Conservation (phyloP, 2,113 vertebrate genomes). For the Tenrec ecaudatus region DNA sequence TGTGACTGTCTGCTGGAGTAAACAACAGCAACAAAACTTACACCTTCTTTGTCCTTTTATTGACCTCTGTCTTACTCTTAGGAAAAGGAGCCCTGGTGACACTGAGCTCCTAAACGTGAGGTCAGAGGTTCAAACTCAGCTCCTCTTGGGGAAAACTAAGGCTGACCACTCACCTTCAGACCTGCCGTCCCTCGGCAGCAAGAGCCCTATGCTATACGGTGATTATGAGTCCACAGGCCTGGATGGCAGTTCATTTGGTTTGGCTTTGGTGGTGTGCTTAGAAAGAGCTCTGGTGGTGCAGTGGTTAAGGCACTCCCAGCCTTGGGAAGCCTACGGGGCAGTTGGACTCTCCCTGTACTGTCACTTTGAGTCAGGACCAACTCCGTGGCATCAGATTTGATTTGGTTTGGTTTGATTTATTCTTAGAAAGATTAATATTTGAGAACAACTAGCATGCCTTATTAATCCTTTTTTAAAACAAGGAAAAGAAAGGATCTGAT, state of each 20-base stretch:
- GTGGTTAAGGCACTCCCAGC: background rate
- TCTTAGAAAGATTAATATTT: constrained; percentile 46
- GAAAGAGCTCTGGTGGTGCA: background rate
- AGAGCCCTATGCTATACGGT: no score
- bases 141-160: no score
- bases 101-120: no score
- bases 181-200: no score
- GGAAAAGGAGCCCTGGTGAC: background rate
- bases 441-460: constrained; percentile 28
- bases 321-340: background rate
- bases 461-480: constrained; percentile 45
- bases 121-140: no score
- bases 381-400: background rate
- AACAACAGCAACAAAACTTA: background rate
- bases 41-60: constrained; percentile 23
- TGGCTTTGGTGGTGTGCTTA: no score
- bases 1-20: background rate
- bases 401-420: background rate
- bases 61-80: constrained; percentile 17
- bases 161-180: no score
- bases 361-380: no score
- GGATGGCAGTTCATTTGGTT: no score
- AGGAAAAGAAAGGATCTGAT: background rate
- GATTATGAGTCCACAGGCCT: no score
- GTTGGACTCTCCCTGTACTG: no score